Base-by-base conservation (phyloP, 2,888 invertebrate genomes). In the Melitaea athalia region DNA sequence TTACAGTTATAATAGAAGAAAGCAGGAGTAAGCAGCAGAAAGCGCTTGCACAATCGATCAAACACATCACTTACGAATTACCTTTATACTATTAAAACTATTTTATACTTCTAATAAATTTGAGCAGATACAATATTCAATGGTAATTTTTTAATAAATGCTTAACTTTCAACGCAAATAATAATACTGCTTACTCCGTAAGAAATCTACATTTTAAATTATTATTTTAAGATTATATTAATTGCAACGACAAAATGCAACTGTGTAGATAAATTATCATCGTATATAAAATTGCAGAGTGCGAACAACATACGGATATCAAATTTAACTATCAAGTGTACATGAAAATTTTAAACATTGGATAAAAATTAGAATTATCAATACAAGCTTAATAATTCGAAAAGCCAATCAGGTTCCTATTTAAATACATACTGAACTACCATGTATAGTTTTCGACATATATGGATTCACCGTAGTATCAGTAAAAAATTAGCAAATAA, bases 191-290 rank as follows among this genome's bases (percentile, higher is more conserved):
- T 89, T 87, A 90, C 91, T 88, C 89, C 87, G 75, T 85, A 69
- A 85, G 38, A 84, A 85, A 87, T 82, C 90, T 91, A 91, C 86
- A 85, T 81, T 86, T 83, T 82, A 81, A 82, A 77, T 82, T 78
- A 79, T 79, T 78, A 78, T 82, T 82, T 81, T 79, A 78, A 72
- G 77, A 71, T 67, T 71, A 79, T 77, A 79, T 77, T 79, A 79
- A 78, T 77, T 89, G 85, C 86, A 85, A 88, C 87, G 84, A 85
- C 85, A 85, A 88, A 84, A 88, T 88, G 86, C 86, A 87, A 85
- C 73, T 76, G 89, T 87, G 87, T 85, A 82, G 73, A 84, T 86
- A 89, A 84, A 88, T 82, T 85, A 76, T 79, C 82, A 77, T 79
- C 79, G 17, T 15, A 83, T 80, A 85, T 86, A 84, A 79, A 82